A percentile compares a stretch with the other conserved stretches of the same genome.
These are phyloP conservation scores for Coenonympha arcania DNA, from an alignment of 2,888 invertebrate genomes.

Conservation along the genomic window DNA sequence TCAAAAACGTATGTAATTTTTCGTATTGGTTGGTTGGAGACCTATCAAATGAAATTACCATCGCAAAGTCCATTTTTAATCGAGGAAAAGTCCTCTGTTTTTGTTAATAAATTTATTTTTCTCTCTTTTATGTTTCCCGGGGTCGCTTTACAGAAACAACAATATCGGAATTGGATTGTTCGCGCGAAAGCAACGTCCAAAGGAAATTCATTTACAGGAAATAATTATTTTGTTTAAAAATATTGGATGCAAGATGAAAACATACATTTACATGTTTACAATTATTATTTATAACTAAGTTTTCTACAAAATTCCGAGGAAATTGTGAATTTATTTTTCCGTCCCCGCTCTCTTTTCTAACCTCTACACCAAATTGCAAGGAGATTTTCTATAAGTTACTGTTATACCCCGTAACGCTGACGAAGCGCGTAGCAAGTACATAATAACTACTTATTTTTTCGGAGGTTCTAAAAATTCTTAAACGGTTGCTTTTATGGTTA, in stretches of 20 bases:
- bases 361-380: no score
- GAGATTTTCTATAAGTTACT: no score
- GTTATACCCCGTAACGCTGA: no score
- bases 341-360: no score
- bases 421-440: no score
- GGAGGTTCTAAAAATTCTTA: no score
- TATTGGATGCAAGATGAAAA: background rate
- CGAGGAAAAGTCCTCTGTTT: constrained; percentile 25
- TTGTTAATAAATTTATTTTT: constrained; percentile 22
- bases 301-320: no score
- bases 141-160: constrained; percentile 1
- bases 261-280: no score
- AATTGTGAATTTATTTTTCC: no score
- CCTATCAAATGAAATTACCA: constrained; percentile 38
- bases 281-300: no score
- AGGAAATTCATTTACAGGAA: background rate
- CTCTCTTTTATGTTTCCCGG: constrained; percentile 10
- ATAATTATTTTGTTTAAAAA: background rate
- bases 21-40: constrained; percentile 16
- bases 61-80: constrained; percentile 31
- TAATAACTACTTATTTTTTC: no score
- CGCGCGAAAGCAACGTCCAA: background rate
- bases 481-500: no score
- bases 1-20: background rate
- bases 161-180: constrained; percentile 2